Evolutionary conservation across 1,140 invertebrate genomes (phyloP).

Genomic region (Reticulitermes speratus): DNA sequence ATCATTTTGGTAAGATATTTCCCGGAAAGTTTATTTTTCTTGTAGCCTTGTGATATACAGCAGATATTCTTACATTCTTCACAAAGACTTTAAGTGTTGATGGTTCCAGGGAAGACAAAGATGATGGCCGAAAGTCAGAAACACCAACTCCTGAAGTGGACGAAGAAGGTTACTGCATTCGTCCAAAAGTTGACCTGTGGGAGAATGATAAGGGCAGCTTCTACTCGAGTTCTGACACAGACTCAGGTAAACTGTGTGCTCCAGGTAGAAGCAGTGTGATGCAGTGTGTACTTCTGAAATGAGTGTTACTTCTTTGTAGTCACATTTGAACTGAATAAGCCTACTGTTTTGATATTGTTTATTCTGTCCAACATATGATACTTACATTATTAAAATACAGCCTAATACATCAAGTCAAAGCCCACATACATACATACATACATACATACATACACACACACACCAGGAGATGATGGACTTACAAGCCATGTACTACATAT

Average conservation of each 20-base stretch:
- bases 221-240: constrained; percentile 89
- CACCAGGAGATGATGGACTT: too few species aligned
- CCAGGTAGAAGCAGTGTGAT: neutral
- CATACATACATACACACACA: too few species aligned
- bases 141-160: constrained; percentile 78
- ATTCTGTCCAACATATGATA: too few species aligned
- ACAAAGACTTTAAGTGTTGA: neutral
- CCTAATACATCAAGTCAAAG: too few species aligned
- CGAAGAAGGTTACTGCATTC: constrained; percentile 90
- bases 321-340: neutral
- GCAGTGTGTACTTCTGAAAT: neutral
- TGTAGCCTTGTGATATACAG: too few species aligned
- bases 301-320: neutral
- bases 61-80: too few species aligned
- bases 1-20: too few species aligned
- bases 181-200: constrained; percentile 68
- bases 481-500: too few species aligned
- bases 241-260: constrained; percentile 63
- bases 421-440: too few species aligned
- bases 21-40: too few species aligned
- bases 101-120: constrained; percentile 64
- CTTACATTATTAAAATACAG: too few species aligned
- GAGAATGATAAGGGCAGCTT: constrained; percentile 74
- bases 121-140: constrained; percentile 61
- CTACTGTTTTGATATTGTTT: neutral